Evolutionary conservation across 2,797 vertebrate genomes (phyloP).

Genomic region (Hippoglossus hippoglossus): DNA sequence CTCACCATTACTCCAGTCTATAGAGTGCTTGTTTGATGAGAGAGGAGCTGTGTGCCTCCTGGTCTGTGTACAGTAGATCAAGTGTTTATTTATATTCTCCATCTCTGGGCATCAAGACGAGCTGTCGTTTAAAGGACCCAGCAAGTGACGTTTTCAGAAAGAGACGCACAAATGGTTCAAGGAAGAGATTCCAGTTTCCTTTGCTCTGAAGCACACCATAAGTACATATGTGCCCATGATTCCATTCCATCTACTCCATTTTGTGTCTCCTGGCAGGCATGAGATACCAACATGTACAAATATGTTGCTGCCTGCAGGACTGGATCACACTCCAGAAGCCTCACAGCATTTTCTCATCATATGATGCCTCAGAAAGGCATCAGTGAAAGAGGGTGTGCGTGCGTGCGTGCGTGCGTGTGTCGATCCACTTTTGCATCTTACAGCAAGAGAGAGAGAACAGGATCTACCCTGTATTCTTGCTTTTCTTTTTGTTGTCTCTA

Average conservation of each 20-base stretch:
- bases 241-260: not conserved
- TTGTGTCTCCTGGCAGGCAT: conserved; percentile 15
- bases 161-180: not conserved
- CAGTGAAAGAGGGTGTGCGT: conserved; percentile 9
- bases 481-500: not conserved
- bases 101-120: not conserved
- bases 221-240: not conserved
- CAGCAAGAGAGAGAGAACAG: conserved; percentile 9
- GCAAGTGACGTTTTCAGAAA: too few species aligned
- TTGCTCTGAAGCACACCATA: not conserved
- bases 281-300: conserved; percentile 41
- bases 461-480: conserved; percentile 11
- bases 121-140: too few species aligned
- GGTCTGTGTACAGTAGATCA: conserved; percentile 26
- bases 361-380: conserved; percentile 64
- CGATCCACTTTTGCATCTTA: conserved; percentile 9
- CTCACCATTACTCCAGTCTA: conserved; percentile 33
- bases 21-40: conserved; percentile 37
- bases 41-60: conserved; percentile 18
- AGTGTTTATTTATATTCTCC: conserved; percentile 21
- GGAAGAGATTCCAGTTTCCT: not conserved
- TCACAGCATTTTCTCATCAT: conserved; percentile 74
- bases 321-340: conserved; percentile 58
- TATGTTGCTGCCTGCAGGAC: conserved; percentile 53
- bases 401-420: conserved; percentile 7